Evolutionary conservation across 1,140 invertebrate genomes (phyloP), one percentile per base, ranked within the genome.

Genomic region (Tenebrio molitor): DNA sequence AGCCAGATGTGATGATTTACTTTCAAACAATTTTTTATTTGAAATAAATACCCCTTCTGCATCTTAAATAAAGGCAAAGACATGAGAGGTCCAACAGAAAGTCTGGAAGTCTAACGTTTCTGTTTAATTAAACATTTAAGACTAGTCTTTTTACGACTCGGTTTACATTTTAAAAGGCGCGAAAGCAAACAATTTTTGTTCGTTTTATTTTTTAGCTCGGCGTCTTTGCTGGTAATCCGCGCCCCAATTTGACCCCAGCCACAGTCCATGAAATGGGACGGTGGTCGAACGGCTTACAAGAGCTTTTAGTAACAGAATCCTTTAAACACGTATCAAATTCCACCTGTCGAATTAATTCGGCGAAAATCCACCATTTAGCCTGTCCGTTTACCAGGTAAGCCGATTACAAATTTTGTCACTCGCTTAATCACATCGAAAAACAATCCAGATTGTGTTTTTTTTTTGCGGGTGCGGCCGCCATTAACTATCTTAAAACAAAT

Each of bases 321-420:
- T 21, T 53, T 69, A n/a, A 39, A 36, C 21, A 69, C 15, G 46
- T 53, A 58, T 69, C 68, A 62, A 62, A 69, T 69, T 69, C 46
- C 68, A 36, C 14, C 44, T 39, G 46, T 69, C 25, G 46, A 62
- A 53, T 69, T 69, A 69, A 69, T 69, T 69, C 68, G 21, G 44
- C 68, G 68, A 69, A 58, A 69, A 69, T 62, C 33, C 44, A 44
- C 15, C 46, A 62, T 65, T 34, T 69, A 29, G 36, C 8, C 44
- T 36, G 15, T 34, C n/a, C 15, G 29, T 39, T 53, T 33, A 25
- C 12, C 44, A 53, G 29, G 50, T 69, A 69, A 69, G 46, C 33
- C 34, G 68, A 53, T 69, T 69, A 69, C 29, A 41, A 62, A 69
- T 69, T 69, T 69, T 69, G 68, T 69, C 68, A 62, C 68, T 58